phyloP scores from a whole-genome alignment of 2,113 vertebrate genomes.

The Misgurnus anguillicaudatus region DNA sequence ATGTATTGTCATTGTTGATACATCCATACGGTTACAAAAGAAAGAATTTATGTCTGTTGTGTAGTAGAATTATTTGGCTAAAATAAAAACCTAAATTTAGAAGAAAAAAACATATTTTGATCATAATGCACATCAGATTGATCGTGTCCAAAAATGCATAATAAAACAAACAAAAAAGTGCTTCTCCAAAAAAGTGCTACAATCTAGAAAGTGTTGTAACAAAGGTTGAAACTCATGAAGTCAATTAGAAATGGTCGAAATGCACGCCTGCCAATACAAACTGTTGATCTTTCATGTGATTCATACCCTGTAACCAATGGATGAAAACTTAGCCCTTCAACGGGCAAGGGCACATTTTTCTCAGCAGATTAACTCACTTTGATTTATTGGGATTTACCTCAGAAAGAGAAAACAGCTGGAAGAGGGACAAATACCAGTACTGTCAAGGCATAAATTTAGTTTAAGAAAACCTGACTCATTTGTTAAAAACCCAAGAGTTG shows the following conservation, averaged over 20 bases:
- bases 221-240: background rate
- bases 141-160: background rate
- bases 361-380: slow-evolving; percentile 75
- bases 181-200: no score
- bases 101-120: no score
- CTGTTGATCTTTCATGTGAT: slow-evolving; percentile 70
- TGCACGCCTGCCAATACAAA: slow-evolving; percentile 55
- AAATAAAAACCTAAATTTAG: no score
- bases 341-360: slow-evolving; percentile 65
- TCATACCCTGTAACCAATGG: slow-evolving; percentile 78
- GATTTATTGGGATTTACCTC: slow-evolving; percentile 78
- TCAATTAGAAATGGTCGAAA: background rate
- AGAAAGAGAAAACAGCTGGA: slow-evolving; percentile 74
- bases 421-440: slow-evolving; percentile 66
- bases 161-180: background rate
- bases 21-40: background rate
- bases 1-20: background rate
- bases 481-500: slow-evolving; percentile 52
- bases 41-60: background rate
- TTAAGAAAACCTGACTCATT: slow-evolving; percentile 57
- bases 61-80: background rate
- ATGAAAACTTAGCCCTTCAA: slow-evolving; percentile 64
- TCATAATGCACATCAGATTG: no score
- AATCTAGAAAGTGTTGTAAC: background rate
- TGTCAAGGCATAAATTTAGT: slow-evolving; percentile 66